Conservation (phyloP, 2,113 vertebrate species). For the Myotis yumanensis region DNA sequence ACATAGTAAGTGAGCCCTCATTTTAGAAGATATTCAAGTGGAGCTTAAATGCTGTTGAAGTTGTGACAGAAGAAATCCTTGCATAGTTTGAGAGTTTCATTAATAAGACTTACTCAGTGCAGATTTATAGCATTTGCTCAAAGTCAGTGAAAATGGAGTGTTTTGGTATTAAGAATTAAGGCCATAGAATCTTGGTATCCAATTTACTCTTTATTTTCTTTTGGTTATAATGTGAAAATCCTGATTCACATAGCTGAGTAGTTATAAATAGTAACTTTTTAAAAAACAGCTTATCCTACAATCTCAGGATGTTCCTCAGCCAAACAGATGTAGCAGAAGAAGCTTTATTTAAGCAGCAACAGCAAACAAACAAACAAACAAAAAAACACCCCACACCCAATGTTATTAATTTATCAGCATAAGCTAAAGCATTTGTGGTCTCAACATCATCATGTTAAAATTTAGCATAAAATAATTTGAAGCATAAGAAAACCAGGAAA, state of each 20-base stretch:
- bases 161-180: conserved; percentile 18
- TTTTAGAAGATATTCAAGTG: neutral
- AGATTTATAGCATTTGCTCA: neutral
- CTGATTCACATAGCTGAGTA: neutral
- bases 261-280: neutral
- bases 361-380: neutral
- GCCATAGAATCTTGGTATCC: neutral
- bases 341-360: conserved; percentile 1
- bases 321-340: neutral
- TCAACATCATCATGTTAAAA: conserved; percentile 21
- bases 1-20: neutral
- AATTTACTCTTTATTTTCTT: conserved; percentile 35
- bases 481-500: conserved; percentile 4
- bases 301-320: neutral
- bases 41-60: neutral
- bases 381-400: neutral
- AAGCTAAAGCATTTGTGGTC: neutral
- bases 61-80: conserved; percentile 27
- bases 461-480: conserved; percentile 4
- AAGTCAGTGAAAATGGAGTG: neutral
- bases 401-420: neutral
- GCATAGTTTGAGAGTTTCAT: neutral
- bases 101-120: neutral
- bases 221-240: conserved; percentile 22
- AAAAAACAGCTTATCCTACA: neutral